phyloP scores from a whole-genome alignment of 2,113 vertebrate genomes.

The Aspidoscelis tigris region DNA sequence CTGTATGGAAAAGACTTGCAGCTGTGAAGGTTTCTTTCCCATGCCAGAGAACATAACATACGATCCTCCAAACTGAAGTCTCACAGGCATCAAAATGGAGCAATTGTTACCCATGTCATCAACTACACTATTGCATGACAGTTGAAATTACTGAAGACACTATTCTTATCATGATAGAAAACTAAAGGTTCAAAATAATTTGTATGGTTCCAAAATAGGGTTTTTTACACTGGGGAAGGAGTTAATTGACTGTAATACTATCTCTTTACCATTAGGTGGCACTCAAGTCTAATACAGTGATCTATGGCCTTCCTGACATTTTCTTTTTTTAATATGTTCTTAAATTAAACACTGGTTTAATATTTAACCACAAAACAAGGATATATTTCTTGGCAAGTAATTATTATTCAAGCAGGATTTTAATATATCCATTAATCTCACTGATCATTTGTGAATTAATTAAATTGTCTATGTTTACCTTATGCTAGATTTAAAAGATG shows the following conservation, averaged over 20 bases:
- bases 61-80: no score
- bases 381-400: background rate
- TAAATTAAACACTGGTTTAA: background rate
- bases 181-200: background rate
- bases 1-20: background rate
- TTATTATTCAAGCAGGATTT: background rate
- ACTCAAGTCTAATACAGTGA: constrained; percentile 27
- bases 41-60: background rate
- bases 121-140: no score
- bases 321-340: no score
- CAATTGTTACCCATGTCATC: no score
- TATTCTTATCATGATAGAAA: no score
- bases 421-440: background rate
- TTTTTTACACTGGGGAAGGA: background rate
- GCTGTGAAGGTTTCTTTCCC: constrained; percentile 2
- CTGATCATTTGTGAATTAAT: background rate
- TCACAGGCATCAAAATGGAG: no score
- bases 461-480: background rate
- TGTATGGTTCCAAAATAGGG: background rate
- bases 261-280: constrained; percentile 60
- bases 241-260: background rate
- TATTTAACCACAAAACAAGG: background rate
- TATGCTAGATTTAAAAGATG: background rate
- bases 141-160: no score
- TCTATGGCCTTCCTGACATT: background rate